A percentile compares a stretch with the other conserved stretches of the same genome.
These are phyloP conservation scores for Lethrus apterus DNA, from an alignment of 1,140 invertebrate species.

Conservation along the genomic window DNA sequence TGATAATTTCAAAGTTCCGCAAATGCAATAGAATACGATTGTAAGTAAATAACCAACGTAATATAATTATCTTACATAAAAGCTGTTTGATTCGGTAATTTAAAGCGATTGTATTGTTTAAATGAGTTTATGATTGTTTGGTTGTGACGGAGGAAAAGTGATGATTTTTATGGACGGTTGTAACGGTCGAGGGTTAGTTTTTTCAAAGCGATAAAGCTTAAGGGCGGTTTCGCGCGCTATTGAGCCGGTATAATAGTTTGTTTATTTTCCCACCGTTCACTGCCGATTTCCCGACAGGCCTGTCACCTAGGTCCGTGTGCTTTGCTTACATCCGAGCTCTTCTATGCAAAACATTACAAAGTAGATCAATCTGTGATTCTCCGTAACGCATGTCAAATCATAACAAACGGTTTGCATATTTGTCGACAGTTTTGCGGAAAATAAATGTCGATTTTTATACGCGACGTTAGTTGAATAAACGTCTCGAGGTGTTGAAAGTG, in stretches of 20 bases:
- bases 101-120: too few species aligned
- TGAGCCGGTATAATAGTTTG: conserved; percentile 40
- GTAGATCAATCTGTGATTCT: conserved; percentile 41
- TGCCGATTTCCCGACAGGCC: conserved; percentile 36
- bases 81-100: too few species aligned
- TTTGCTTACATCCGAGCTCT: conserved; percentile 35
- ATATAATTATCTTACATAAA: too few species aligned
- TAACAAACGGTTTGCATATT: conserved; percentile 4
- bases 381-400: conserved; percentile 32
- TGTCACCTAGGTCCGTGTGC: conserved; percentile 34
- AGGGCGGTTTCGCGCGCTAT: conserved; percentile 33
- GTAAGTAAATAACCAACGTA: too few species aligned
- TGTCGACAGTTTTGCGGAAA: not conserved
- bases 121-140: too few species aligned
- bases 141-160: too few species aligned
- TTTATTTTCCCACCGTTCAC: conserved; percentile 40
- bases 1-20: too few species aligned
- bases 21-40: too few species aligned
- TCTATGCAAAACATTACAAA: conserved; percentile 41
- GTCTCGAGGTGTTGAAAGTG: conserved; percentile 32
- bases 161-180: too few species aligned
- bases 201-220: conserved; percentile 15
- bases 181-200: not conserved
- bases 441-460: conserved; percentile 9
- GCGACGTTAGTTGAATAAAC: conserved; percentile 17